phyloP scores from a whole-genome alignment of 2,113 vertebrate species.

The Tyrannus savana region DNA sequence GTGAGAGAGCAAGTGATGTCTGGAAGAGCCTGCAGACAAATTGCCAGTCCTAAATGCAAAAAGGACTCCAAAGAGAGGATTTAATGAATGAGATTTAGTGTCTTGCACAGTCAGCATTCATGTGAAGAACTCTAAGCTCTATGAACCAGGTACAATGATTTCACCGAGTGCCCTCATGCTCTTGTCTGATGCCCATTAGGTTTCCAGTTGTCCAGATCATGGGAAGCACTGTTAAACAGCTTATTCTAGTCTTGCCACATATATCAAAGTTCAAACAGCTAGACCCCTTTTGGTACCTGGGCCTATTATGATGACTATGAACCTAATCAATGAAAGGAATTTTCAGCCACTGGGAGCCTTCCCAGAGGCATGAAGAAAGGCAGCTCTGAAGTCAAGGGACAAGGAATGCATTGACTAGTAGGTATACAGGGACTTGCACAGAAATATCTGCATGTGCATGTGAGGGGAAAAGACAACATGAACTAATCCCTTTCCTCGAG shows the following conservation, averaged over 20 bases:
- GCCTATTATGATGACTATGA: not conserved
- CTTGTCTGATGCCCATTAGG: not conserved
- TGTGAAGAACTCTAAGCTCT: not conserved
- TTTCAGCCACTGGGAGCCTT: not conserved
- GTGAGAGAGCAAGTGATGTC: not conserved
- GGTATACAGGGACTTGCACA: not conserved
- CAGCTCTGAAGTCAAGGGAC: not conserved
- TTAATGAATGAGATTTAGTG: not conserved
- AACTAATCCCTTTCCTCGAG: conserved; percentile 61
- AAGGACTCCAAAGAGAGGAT: not conserved
- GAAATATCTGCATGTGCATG: not conserved
- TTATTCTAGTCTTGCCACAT: not conserved
- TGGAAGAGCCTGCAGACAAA: not conserved
- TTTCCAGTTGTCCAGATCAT: not conserved
- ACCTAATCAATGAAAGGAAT: not conserved
- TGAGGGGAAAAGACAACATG: not conserved
- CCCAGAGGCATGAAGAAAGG: not conserved
- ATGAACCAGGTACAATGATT: not conserved
- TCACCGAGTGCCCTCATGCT: not conserved
- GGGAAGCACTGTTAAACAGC: not conserved
- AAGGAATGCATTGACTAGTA: not conserved
- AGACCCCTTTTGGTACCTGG: not conserved
- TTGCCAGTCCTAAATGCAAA: not conserved
- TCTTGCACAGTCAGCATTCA: not conserved
- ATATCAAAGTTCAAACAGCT: not conserved